Evolutionary conservation across 1,140 invertebrate species (phyloP).

Genomic region (Macrotrachela quadricornifera): DNA sequence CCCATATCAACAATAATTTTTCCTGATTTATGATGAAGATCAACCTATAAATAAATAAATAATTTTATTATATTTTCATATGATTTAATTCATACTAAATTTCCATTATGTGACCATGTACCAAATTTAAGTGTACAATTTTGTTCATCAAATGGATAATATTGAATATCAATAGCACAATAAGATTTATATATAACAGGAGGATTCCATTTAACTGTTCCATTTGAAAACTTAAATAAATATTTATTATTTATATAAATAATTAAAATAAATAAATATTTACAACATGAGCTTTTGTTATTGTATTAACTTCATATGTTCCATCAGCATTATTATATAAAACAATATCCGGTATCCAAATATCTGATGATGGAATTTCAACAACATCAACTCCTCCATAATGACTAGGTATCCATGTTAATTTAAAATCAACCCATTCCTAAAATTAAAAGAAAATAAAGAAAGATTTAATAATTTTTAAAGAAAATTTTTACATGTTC

Average conservation of each 20-base stretch:
- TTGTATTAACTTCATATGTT: slow-evolving; percentile 35
- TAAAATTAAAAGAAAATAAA: background rate
- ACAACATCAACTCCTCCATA: slow-evolving; percentile 8
- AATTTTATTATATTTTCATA: slow-evolving; percentile 26
- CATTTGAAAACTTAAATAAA: slow-evolving; percentile 42
- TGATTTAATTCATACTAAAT: slow-evolving; percentile 46
- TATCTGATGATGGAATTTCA: slow-evolving; percentile 10
- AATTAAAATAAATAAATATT: background rate
- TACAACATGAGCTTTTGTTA: slow-evolving; percentile 34
- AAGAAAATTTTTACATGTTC: slow-evolving; percentile 13
- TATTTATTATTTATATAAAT: no score
- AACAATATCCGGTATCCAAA: slow-evolving; percentile 15
- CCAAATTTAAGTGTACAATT: slow-evolving; percentile 84
- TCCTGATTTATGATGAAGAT: background rate
- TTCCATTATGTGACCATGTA: slow-evolving; percentile 88
- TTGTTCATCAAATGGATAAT: slow-evolving; percentile 87
- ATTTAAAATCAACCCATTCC: slow-evolving; percentile 8
- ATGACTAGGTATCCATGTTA: slow-evolving; percentile 10
- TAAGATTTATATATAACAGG: slow-evolving; percentile 96
- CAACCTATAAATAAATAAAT: background rate
- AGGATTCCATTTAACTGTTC: slow-evolving; percentile 78
- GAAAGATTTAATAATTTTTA: slow-evolving; percentile 8
- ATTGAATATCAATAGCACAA: slow-evolving; percentile 68
- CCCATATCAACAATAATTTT: slow-evolving; percentile 4
- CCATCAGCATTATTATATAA: slow-evolving; percentile 30